Base-by-base conservation (phyloP, 2,113 vertebrate genomes). In the Rhabdomys dilectus region DNA sequence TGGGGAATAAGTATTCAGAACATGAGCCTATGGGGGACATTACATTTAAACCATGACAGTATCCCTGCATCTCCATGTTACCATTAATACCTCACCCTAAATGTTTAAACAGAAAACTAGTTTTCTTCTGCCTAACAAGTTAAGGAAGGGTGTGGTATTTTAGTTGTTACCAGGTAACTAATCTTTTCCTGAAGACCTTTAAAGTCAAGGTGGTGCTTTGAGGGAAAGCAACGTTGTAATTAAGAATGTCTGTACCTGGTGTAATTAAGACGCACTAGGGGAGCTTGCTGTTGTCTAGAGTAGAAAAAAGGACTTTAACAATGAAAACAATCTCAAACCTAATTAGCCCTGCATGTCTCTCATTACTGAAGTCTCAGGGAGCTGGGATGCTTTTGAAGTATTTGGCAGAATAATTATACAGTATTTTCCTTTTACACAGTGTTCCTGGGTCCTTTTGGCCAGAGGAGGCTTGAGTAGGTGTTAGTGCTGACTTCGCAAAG, bases 301-400 rank as follows among this genome's bases (percentile, higher is more conserved):
- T 24, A 87, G 77, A 81, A 92, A 88, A 92, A 96, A 88, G 84
- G 19, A 68, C 48, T 96, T 95, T 70, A 75, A 36, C 51, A 95
- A 31, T 36, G 39, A 56, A 94, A 91, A 91, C 21, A 85, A 0
- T 45, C 81, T 56, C 42, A 88, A 86, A 76, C 56, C 64, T 70
- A 56, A 36, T 91, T 94, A 29, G 45, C 81, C 84, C 42, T 82
- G 19, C 16, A 4, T 68, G 45, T 78, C 34, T 95, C 51, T 56
- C 48, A 11, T 91, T 97, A 86, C 85, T 97, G 68, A 8, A 36
- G 0, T 81, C 88, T 36, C n/a, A n/a, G 90, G 82, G 19, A 84
- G 51, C 80, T 62, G 29, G 42, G 36, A 75, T 98, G 89, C 39
- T 89, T 97, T 97, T 96, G 96, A 97, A 97, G 89, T 90, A 39